Evolutionary conservation across 2,113 vertebrate species (phyloP).

Genomic region (Lamprologus sp.): DNA sequence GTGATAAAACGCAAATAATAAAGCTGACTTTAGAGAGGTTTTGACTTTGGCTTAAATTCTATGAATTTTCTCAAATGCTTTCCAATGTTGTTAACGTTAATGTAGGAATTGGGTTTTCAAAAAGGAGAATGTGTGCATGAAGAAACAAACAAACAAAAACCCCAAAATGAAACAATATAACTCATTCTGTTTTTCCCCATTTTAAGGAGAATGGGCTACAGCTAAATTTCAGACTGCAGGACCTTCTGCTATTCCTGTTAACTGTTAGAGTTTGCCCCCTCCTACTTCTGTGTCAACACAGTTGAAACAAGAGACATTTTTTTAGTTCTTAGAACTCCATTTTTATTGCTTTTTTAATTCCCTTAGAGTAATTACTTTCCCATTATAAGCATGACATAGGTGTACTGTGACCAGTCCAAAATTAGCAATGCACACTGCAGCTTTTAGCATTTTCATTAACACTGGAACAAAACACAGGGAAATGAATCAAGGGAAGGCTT

Average conservation of each 20-base stretch:
- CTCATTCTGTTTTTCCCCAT: fast-evolving
- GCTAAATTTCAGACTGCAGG: background rate
- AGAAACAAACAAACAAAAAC: background rate
- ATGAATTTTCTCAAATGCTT: background rate
- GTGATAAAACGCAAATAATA: background rate
- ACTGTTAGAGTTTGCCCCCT: background rate
- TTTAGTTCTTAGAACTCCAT: background rate
- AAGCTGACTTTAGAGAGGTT: background rate
- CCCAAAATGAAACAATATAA: background rate
- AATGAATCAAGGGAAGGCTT: background rate
- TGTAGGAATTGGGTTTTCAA: background rate
- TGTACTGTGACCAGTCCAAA: background rate
- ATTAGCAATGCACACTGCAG: background rate
- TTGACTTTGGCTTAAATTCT: background rate
- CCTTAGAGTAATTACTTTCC: background rate
- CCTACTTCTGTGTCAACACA: background rate
- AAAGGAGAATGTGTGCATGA: background rate
- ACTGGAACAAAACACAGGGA: background rate
- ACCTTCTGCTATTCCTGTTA: background rate
- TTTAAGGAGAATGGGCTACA: background rate
- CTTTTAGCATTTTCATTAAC: background rate
- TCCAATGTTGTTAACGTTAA: background rate
- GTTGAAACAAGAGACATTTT: background rate
- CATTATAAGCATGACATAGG: background rate
- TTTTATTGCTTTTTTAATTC: background rate